These are phyloP conservation scores for Pseudomugil tenellus DNA, from an alignment of 2,797 vertebrate genomes.

Conservation along the genomic window DNA sequence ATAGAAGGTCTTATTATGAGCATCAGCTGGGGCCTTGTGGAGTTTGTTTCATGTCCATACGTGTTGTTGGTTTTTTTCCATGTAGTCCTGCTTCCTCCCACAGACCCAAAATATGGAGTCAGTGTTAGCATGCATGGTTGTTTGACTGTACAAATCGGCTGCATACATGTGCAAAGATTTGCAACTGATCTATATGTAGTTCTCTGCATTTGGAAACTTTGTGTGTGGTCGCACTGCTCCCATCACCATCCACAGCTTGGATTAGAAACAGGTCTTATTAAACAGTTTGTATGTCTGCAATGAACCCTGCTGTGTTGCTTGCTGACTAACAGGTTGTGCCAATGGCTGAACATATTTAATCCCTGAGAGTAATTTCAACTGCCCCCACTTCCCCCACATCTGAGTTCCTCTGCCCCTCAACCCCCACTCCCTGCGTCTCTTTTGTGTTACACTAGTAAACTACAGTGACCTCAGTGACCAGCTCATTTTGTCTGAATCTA, in stretches of 20 bases:
- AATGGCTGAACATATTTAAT: constrained; percentile 59
- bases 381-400: constrained; percentile 1
- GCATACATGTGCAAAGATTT: neutral
- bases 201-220: neutral
- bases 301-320: constrained; percentile 35
- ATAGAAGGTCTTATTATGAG: no score
- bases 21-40: no score
- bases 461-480: constrained; percentile 44
- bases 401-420: constrained; percentile 5
- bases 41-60: no score
- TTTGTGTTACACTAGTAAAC: constrained; percentile 34
- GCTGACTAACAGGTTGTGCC: constrained; percentile 43
- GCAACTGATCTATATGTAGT: no score
- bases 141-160: neutral
- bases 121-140: neutral
- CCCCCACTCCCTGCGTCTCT: constrained; percentile 16
- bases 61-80: no score
- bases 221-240: neutral
- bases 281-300: constrained; percentile 17
- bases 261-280: constrained; percentile 1
- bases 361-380: constrained; percentile 36
- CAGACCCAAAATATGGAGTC: no score
- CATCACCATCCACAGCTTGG: neutral
- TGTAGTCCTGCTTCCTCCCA: no score
- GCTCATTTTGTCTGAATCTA: constrained; percentile 9